Evolutionary conservation across 2,797 vertebrate species (phyloP).

Genomic region (Parauchenoglanis ngamensis): DNA sequence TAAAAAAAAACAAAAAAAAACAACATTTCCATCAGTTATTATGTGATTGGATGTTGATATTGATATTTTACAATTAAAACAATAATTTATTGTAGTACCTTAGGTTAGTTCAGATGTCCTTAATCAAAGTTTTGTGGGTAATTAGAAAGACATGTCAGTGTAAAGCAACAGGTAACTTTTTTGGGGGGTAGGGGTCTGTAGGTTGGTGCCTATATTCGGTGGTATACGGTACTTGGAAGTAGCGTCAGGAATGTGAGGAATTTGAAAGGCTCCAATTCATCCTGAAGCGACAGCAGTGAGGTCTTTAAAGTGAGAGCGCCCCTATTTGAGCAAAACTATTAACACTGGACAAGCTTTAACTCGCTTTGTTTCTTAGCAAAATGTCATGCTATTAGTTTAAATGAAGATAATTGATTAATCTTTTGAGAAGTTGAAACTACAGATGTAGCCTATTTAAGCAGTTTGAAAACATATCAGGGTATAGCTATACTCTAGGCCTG

Average conservation of each 20-base stretch:
- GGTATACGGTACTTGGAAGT: constrained; percentile 72
- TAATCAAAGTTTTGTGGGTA: not conserved
- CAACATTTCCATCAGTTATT: not conserved
- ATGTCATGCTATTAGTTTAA: not conserved
- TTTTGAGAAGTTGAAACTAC: not conserved
- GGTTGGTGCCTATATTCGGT: constrained; percentile 29
- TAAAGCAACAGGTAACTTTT: constrained; percentile 11
- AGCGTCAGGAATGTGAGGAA: constrained; percentile 83
- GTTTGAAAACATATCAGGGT: not conserved
- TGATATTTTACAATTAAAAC: not conserved
- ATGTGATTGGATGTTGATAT: not conserved
- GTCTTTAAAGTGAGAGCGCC: constrained; percentile 59
- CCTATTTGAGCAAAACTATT: constrained; percentile 54
- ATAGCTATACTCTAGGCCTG: not conserved
- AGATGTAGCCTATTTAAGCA: not conserved
- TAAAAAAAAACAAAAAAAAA: not conserved
- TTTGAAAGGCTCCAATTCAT: constrained; percentile 78
- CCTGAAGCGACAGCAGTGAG: constrained; percentile 68
- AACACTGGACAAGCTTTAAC: constrained; percentile 38
- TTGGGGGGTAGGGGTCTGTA: not conserved
- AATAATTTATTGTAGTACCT: not conserved
- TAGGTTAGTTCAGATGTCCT: not conserved
- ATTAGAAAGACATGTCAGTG: not conserved
- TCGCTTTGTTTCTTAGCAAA: constrained; percentile 4
- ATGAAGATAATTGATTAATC: not conserved